phyloP scores from a whole-genome alignment of 2,888 invertebrate genomes.

The Clistopyga incitator region DNA sequence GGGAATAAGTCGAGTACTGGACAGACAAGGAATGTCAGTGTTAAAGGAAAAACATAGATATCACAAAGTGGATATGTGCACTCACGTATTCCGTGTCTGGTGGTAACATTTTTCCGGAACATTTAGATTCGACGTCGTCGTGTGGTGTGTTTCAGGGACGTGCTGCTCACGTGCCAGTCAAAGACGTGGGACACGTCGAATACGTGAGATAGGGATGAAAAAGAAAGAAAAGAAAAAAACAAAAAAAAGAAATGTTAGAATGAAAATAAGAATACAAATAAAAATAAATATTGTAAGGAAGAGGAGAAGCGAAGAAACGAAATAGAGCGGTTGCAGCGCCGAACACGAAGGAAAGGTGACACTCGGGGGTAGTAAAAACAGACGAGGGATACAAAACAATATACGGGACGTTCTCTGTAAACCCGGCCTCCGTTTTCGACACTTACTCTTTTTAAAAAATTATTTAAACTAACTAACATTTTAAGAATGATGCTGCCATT shows the following conservation, averaged over 20 bases:
- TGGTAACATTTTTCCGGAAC: slow-evolving; percentile 54
- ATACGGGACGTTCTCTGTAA: too few species aligned
- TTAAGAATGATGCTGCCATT: too few species aligned
- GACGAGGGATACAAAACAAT: background rate
- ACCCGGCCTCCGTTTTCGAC: too few species aligned
- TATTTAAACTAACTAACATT: too few species aligned
- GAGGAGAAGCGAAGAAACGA: background rate
- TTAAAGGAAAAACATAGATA: slow-evolving; percentile 44
- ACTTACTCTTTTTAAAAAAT: too few species aligned
- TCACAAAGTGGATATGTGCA: slow-evolving; percentile 39
- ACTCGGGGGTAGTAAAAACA: slow-evolving; percentile 14
- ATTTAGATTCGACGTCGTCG: slow-evolving; percentile 44
- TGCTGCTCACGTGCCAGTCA: slow-evolving; percentile 30
- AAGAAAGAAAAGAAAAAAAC: slow-evolving; percentile 24
- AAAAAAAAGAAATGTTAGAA: background rate
- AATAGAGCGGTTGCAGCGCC: slow-evolving; percentile 32
- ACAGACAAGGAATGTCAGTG: slow-evolving; percentile 43
- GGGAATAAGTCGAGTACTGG: slow-evolving; percentile 39
- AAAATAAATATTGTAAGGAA: slow-evolving; percentile 15
- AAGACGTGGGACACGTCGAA: slow-evolving; percentile 13
- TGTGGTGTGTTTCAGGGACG: slow-evolving; percentile 14
- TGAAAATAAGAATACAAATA: slow-evolving; percentile 33
- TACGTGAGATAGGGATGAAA: slow-evolving; percentile 31
- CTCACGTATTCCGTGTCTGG: slow-evolving; percentile 48
- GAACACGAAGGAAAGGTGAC: slow-evolving; percentile 24